Conservation (phyloP, 1,140 invertebrate genomes). For the Muscidifurax raptorellus region DNA sequence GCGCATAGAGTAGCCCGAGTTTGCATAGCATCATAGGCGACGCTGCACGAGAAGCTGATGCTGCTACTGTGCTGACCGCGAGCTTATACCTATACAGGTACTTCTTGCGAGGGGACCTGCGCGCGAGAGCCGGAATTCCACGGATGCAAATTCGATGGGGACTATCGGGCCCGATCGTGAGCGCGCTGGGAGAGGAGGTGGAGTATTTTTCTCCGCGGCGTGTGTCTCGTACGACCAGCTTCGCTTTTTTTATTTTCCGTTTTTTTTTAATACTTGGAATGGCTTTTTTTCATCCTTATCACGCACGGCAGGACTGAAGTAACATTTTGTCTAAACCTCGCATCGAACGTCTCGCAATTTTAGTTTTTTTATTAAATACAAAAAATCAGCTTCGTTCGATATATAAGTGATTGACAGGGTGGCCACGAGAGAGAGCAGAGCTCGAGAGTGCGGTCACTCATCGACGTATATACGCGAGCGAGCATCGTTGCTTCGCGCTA, state of each 20-base stretch:
- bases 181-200: constrained; percentile 35
- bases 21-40: constrained; percentile 52
- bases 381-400: too few relatives aligned
- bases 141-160: constrained; percentile 71
- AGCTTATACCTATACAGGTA: background rate
- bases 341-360: too few relatives aligned
- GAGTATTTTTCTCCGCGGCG: constrained; percentile 34
- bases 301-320: too few relatives aligned
- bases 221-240: background rate
- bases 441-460: background rate
- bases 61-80: constrained; percentile 18
- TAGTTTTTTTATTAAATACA: too few relatives aligned
- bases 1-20: constrained; percentile 35
- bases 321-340: background rate
- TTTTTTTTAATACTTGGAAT: background rate
- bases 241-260: background rate
- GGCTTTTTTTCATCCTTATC: background rate
- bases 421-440: background rate
- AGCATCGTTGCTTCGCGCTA: constrained; percentile 37
- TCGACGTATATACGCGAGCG: background rate
- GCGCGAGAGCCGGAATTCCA: constrained; percentile 68
- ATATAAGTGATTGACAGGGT: constrained; percentile 27
- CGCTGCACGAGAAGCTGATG: constrained; percentile 37
- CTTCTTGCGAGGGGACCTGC: constrained; percentile 8
- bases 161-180: constrained; percentile 70